phyloP scores from a whole-genome alignment of 2,888 invertebrate genomes.

The Magallana nippona region DNA sequence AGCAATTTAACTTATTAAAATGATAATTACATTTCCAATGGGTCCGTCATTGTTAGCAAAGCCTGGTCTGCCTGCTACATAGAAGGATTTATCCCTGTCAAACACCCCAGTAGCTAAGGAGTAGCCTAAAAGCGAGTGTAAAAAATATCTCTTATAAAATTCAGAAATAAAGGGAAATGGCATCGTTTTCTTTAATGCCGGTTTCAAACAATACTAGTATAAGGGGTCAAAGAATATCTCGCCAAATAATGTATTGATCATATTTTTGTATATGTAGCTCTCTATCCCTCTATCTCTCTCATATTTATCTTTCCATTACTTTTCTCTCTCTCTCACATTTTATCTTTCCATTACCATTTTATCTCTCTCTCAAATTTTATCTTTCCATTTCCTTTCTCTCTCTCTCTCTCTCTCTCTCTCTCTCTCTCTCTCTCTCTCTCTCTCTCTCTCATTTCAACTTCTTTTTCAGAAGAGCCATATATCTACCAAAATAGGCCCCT shows the following conservation, averaged over 20 bases:
- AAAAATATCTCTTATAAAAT: neutral
- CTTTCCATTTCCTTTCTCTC: no score
- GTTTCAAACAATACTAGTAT: neutral
- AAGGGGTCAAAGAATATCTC: neutral
- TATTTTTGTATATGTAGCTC: neutral
- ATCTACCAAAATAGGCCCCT: neutral
- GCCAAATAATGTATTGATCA: neutral
- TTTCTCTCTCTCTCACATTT: no score
- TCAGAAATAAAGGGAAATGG: neutral
- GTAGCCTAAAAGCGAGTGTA: neutral
- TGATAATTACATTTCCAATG: neutral
- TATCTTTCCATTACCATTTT: no score
- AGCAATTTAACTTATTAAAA: neutral
- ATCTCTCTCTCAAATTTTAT: no score
- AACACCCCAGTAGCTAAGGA: neutral
- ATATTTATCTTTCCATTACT: no score
- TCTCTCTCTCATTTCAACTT: no score
- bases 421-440: no score
- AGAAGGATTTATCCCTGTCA: neutral
- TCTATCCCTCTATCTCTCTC: no score
- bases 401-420: no score
- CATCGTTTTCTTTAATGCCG: no score
- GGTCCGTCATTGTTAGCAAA: slow-evolving; percentile 6
- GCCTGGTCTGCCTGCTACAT: slow-evolving; percentile 2
- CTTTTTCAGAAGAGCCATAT: no score